Conservation (phyloP, 2,113 vertebrate genomes). For the Fulica atra region DNA sequence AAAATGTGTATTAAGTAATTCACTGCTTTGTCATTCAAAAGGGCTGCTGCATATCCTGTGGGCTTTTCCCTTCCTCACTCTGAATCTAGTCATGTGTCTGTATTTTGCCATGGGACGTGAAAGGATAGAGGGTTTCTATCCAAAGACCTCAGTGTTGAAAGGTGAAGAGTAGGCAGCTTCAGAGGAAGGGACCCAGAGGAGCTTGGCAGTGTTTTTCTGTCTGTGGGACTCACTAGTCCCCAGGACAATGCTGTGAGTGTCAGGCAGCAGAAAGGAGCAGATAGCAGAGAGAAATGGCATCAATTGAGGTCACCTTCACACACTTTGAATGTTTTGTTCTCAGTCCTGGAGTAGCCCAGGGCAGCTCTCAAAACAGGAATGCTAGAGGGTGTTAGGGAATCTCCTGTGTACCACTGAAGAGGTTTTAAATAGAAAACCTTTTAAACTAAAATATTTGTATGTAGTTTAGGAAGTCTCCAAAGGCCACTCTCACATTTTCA, state of each 20-base stretch:
- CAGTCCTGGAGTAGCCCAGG: background rate
- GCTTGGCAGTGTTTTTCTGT: background rate
- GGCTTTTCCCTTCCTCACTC: background rate
- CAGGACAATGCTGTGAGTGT: background rate
- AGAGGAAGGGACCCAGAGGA: background rate
- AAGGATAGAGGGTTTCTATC: background rate
- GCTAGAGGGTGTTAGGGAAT: background rate
- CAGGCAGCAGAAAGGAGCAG: background rate
- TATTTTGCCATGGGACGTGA: background rate
- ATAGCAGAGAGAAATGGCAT: background rate
- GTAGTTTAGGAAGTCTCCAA: background rate
- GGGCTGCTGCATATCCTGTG: background rate
- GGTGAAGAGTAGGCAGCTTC: background rate
- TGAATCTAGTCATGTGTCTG: background rate
- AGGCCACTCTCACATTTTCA: background rate
- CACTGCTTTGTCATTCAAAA: background rate
- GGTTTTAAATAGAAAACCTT: conserved; percentile 24
- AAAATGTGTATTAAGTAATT: background rate
- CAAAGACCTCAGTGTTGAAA: background rate
- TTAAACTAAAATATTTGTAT: background rate
- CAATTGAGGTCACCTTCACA: background rate
- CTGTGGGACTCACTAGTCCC: background rate
- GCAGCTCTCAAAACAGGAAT: background rate
- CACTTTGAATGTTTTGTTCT: background rate
- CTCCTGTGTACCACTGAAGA: background rate